Conservation (phyloP, 2,797 vertebrate genomes). For the Arremon brunneinucha region DNA sequence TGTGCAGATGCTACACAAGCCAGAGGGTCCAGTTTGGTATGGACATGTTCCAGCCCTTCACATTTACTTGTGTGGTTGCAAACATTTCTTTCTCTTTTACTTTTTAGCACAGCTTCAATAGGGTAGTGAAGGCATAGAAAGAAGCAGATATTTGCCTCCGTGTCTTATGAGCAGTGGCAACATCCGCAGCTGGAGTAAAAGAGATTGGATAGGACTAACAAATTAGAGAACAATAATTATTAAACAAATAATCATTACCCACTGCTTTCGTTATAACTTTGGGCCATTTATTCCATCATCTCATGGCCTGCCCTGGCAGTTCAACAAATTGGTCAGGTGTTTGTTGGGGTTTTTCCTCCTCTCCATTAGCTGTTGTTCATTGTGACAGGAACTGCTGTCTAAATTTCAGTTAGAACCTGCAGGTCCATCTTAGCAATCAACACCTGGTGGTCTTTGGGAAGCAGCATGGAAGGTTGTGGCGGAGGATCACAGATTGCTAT, state of each 20-base stretch:
- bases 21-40: neutral
- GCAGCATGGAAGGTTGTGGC: neutral
- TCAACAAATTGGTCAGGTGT: neutral
- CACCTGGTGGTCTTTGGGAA: neutral
- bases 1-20: rapidly evolving
- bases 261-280: neutral
- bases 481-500: neutral
- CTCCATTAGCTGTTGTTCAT: neutral
- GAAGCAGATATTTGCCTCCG: neutral
- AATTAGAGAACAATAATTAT: neutral
- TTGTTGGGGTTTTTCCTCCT: neutral
- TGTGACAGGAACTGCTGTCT: neutral
- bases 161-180: neutral
- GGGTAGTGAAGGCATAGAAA: neutral
- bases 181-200: neutral
- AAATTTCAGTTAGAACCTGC: neutral
- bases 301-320: too few species aligned
- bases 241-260: neutral
- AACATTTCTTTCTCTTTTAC: neutral
- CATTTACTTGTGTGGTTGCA: neutral
- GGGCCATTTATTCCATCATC: neutral
- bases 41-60: rapidly evolving
- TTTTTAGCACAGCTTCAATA: neutral
- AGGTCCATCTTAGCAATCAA: neutral
- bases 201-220: neutral